phyloP scores from a whole-genome alignment of 2,113 vertebrate genomes.

The Calidris pugnax region DNA sequence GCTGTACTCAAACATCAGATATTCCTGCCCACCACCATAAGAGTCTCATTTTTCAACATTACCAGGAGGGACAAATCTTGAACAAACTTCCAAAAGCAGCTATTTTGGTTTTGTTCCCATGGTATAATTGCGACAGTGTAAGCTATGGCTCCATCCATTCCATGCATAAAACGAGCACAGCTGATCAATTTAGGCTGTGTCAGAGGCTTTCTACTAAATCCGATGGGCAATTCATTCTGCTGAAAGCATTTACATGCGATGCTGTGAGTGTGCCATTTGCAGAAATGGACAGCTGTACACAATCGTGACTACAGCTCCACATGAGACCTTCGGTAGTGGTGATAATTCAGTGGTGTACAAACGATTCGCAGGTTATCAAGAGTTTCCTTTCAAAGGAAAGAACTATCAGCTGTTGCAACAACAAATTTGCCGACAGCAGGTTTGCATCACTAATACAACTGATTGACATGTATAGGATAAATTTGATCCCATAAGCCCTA shows the following conservation, averaged over 20 bases:
- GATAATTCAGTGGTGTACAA: not conserved
- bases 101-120: slow-evolving; percentile 10
- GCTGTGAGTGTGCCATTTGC: not conserved
- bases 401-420: not conserved
- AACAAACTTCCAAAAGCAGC: not conserved
- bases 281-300: not conserved
- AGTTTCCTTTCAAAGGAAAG: not conserved
- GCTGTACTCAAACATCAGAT: not conserved
- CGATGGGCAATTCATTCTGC: not conserved
- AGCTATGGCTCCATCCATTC: not conserved
- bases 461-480: not conserved
- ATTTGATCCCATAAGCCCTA: not conserved
- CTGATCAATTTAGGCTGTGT: not conserved
- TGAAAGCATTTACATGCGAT: not conserved
- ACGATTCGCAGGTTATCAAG: not conserved
- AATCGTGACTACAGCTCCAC: not conserved
- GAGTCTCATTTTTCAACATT: not conserved
- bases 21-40: not conserved
- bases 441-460: not conserved
- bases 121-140: not conserved
- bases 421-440: not conserved
- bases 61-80: not conserved
- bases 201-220: not conserved
- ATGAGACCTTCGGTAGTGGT: not conserved
- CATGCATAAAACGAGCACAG: not conserved